Conservation (phyloP, 1,140 invertebrate genomes). For the Magallana ariakensis region DNA sequence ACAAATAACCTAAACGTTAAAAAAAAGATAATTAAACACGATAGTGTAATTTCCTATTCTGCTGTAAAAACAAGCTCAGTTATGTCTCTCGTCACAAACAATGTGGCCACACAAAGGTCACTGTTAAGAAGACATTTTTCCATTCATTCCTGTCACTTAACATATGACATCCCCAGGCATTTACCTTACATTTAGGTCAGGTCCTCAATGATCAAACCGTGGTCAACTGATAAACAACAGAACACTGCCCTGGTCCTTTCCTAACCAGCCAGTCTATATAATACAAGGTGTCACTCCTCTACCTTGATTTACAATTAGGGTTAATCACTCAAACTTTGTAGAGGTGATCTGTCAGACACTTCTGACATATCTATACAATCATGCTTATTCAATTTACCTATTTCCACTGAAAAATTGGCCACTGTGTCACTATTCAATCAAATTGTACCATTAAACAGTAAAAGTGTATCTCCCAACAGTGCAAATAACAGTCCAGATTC, state of each 20-base stretch:
- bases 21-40: no score
- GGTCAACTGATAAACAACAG: not conserved
- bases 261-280: not conserved
- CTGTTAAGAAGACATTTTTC: no score
- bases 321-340: not conserved
- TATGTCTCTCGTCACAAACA: no score
- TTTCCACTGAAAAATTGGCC: not conserved
- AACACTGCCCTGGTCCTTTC: not conserved
- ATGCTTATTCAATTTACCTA: not conserved
- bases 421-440: not conserved
- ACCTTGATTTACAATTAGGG: not conserved
- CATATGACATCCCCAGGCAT: no score
- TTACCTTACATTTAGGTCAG: not conserved
- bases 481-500: no score
- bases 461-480: no score
- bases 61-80: no score
- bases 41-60: no score
- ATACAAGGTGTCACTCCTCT: not conserved
- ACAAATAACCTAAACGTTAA: no score
- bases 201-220: not conserved
- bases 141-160: no score
- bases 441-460: not conserved
- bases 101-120: no score
- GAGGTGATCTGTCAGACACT: not conserved
- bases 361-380: not conserved